Conservation (phyloP, 1,140 invertebrate species). For the Tetramorium parvispinum region DNA sequence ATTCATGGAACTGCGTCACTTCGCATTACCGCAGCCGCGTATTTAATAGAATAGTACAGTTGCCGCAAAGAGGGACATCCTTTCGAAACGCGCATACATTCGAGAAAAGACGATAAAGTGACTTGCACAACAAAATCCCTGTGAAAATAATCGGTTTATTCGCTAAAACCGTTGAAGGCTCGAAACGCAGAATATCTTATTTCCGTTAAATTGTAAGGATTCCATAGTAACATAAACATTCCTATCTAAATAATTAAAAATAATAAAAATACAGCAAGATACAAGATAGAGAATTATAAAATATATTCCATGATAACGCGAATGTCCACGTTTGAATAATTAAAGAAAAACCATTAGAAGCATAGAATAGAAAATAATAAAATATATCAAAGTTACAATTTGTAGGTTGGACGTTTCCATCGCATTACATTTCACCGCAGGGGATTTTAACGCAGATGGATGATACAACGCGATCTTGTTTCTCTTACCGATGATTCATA, state of each 20-base stretch:
- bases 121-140: not conserved
- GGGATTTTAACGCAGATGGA: not conserved
- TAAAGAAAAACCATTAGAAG: not conserved
- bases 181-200: not conserved
- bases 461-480: not conserved
- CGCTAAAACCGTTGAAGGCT: not conserved
- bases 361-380: not conserved
- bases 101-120: not conserved
- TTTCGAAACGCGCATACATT: not conserved
- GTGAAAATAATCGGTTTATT: not conserved
- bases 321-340: not conserved
- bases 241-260: not conserved
- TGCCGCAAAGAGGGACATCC: not conserved
- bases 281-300: not conserved
- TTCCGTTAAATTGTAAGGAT: not conserved
- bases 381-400: not conserved
- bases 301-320: not conserved
- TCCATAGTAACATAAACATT: not conserved
- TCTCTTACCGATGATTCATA: not conserved
- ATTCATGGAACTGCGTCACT: constrained; percentile 49
- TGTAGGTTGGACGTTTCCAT: not conserved
- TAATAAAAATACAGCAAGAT: not conserved
- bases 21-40: not conserved
- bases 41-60: constrained; percentile 32
- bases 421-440: not conserved